Evolutionary conservation across 2,113 vertebrate species (phyloP).

Genomic region (Miniopterus natalensis): DNA sequence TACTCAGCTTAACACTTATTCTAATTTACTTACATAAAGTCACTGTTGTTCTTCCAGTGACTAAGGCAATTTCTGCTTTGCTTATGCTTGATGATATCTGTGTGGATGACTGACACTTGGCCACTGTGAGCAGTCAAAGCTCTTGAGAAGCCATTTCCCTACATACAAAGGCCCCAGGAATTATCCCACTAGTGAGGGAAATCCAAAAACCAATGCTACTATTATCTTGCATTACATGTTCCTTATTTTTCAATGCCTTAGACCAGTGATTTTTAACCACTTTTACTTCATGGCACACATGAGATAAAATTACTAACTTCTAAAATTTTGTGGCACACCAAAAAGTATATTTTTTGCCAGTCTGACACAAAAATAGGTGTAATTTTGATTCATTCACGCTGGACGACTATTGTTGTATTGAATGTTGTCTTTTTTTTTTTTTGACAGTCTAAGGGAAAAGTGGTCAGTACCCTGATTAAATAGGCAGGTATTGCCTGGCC

Average conservation of each 20-base stretch:
- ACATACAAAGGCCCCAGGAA: neutral
- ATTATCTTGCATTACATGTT: neutral
- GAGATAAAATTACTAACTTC: neutral
- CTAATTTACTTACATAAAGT: neutral
- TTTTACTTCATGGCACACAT: neutral
- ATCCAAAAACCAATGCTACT: neutral
- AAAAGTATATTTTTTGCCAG: too few relatives aligned
- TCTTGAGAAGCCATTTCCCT: neutral
- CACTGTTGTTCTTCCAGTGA: neutral
- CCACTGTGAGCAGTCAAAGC: neutral
- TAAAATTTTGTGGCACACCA: neutral
- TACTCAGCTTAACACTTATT: neutral
- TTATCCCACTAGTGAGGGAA: neutral
- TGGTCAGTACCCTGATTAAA: too few relatives aligned
- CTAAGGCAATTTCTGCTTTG: neutral
- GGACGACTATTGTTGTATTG: too few relatives aligned
- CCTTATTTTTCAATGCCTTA: neutral
- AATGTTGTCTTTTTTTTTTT: too few relatives aligned
- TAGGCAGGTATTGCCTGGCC: too few relatives aligned
- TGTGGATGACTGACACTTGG: neutral
- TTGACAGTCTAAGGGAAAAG: too few relatives aligned
- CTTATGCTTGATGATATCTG: neutral
- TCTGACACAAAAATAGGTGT: too few relatives aligned
- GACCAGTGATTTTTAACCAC: neutral
- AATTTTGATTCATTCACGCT: too few relatives aligned